phyloP scores from a whole-genome alignment of 2,888 invertebrate genomes.

The Lithophane ornitopus region DNA sequence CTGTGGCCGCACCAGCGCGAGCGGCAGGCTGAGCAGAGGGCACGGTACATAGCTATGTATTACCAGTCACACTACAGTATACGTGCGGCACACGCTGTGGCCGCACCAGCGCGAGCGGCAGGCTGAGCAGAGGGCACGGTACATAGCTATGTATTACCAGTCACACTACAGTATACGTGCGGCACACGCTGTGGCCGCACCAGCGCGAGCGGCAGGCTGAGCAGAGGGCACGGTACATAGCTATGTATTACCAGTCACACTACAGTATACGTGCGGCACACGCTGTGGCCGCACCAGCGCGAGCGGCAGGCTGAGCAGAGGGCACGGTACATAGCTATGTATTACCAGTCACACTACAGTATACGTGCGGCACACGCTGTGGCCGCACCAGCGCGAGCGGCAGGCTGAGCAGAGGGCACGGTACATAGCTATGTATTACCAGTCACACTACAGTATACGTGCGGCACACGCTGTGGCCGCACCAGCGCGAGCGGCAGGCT shows the following conservation, averaged over 20 bases:
- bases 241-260: too few species aligned
- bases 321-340: conserved; percentile 75
- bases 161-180: conserved; percentile 83
- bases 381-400: conserved; percentile 95
- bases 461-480: conserved; percentile 94
- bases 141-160: too few species aligned
- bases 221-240: conserved; percentile 88
- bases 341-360: too few species aligned
- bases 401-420: conserved; percentile 93
- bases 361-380: conserved; percentile 92
- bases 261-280: conserved; percentile 93
- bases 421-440: conserved; percentile 28
- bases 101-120: conserved; percentile 95
- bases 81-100: conserved; percentile 94
- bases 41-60: conserved; percentile 72
- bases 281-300: conserved; percentile 95
- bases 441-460: conserved; percentile 91
- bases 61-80: conserved; percentile 86
- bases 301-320: conserved; percentile 94
- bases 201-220: conserved; percentile 95
- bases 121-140: conserved; percentile 92
- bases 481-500: conserved; percentile 94
- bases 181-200: conserved; percentile 95
- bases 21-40: conserved; percentile 94
- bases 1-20: conserved; percentile 96